Conservation (phyloP, 2,797 vertebrate species). For the Adrianichthys oophorus region DNA sequence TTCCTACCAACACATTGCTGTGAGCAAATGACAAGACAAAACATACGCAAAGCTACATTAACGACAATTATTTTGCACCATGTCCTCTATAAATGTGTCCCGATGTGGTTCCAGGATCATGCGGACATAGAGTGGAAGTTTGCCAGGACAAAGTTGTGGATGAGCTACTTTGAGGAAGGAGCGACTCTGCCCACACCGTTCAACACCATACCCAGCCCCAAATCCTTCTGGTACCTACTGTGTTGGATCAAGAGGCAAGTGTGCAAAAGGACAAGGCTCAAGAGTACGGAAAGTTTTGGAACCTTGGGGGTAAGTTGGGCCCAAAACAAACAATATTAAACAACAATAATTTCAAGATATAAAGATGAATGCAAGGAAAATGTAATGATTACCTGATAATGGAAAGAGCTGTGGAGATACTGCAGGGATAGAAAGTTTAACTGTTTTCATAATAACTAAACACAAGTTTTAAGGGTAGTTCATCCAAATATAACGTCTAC, state of each 20-base stretch:
- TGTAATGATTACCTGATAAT: no score
- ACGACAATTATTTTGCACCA: neutral
- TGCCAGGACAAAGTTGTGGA: constrained; percentile 98
- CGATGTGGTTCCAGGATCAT: constrained; percentile 84
- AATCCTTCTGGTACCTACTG: constrained; percentile 91
- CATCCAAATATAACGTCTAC: no score
- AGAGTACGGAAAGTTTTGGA: constrained; percentile 87
- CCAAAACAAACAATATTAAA: neutral
- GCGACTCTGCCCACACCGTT: constrained; percentile 95
- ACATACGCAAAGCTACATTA: neutral
- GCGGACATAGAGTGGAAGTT: constrained; percentile 99
- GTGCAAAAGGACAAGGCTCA: constrained; percentile 85
- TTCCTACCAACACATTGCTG: constrained; percentile 98
- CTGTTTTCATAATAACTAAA: no score
- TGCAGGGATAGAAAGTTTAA: no score
- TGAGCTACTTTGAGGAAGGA: constrained; percentile 99
- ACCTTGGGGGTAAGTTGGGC: constrained; percentile 85
- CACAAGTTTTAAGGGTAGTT: no score
- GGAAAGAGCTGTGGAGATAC: no score
- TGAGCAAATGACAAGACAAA: constrained; percentile 62
- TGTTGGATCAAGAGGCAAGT: constrained; percentile 89
- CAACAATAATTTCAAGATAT: neutral
- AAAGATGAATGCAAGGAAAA: neutral
- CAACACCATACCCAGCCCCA: constrained; percentile 96
- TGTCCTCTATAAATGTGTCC: neutral